Percentiles rank a stretch among this genome's conserved stretches.
Conservation (phyloP, 2,888 invertebrate genomes). For the Drosophila ezoana region DNA sequence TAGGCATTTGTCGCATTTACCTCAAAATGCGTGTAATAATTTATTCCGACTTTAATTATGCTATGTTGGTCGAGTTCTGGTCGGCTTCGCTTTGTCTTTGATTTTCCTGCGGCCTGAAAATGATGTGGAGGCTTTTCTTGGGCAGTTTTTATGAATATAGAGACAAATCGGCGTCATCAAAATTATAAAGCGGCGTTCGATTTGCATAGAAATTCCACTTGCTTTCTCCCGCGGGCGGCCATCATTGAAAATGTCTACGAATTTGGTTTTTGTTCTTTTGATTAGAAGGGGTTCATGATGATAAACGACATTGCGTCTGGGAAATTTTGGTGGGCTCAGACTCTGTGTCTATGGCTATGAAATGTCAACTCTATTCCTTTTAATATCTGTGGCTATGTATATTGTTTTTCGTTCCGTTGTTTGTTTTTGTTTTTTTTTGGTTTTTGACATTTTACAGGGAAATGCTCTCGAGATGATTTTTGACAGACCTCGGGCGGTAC, state of each 20-base stretch:
- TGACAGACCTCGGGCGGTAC: conserved; percentile 8
- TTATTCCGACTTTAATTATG: conserved; percentile 77
- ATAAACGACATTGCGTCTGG: conserved; percentile 55
- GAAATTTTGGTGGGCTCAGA: conserved; percentile 45
- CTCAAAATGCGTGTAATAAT: conserved; percentile 74
- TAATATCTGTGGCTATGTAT: neutral
- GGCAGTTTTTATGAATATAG: conserved; percentile 69
- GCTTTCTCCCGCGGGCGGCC: conserved; percentile 48
- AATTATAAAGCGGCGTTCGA: conserved; percentile 72
- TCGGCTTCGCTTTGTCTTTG: conserved; percentile 50
- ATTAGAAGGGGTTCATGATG: conserved; percentile 41
- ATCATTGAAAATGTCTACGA: conserved; percentile 19
- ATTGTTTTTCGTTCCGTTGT: neutral
- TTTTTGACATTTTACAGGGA: conserved; percentile 24
- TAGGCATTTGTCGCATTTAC: conserved; percentile 61
- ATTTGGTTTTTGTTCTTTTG: conserved; percentile 9
- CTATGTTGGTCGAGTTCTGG: conserved; percentile 45
- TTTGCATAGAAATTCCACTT: conserved; percentile 71
- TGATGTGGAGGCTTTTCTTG: conserved; percentile 37
- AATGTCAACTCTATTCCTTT: neutral
- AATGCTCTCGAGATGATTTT: conserved; percentile 37
- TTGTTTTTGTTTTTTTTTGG: neutral
- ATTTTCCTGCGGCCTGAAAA: conserved; percentile 34
- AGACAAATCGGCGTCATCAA: conserved; percentile 84
- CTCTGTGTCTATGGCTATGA: conserved; percentile 49